Base-by-base conservation (phyloP, 2,797 vertebrate species). In the Lutjanus campechanus region DNA sequence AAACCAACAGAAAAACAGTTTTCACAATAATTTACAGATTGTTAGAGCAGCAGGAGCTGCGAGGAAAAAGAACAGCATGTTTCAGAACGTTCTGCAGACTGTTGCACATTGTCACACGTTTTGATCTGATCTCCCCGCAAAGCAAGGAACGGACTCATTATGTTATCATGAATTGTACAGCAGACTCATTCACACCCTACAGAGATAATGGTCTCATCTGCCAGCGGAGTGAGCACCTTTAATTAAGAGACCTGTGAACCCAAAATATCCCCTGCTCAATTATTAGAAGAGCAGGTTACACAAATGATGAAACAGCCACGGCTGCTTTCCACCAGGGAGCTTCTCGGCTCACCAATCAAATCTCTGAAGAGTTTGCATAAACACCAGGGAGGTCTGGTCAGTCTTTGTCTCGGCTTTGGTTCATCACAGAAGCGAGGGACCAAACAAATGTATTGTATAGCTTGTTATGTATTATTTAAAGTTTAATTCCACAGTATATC, bases 121-220 rank as follows among this genome's bases (percentile, higher is more conserved):
- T 50, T 63, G 29, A 64, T 85, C 46, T 70, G 62, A 79, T 73
- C 51, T 36, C 29, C n/a, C 54, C 3, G n/a, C 74, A 41, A 69
- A 85, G 79, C 84, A 68, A 72, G 54, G 79, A 82, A 82, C 68
- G 56, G 81, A 77, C 79, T 90, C 81, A 90, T 93, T 90, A 87
- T 77, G 77, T 80, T 80, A 72, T 89, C 88, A 84, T 77, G 77
- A 84, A 79, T 81, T 77, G 83, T 77, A 67, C 79, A 80, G 84
- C 81, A 68, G 79, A 86, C 86, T 91, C 69, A 84, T 88, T 84
- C 83, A 51, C 69, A 87, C 80, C 82, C 86, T 29, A 47, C 78
- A 80, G 89, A 93, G 90, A 91, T 91, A 90, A 93, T 91, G 79
- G 84, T 79, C 89, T 90, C 83, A 90, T 91, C 88, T 89, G 82